Evolutionary conservation across 2,888 invertebrate species (phyloP), one percentile per base, ranked within the genome.

Genomic region (Troides oblongomaculatus): DNA sequence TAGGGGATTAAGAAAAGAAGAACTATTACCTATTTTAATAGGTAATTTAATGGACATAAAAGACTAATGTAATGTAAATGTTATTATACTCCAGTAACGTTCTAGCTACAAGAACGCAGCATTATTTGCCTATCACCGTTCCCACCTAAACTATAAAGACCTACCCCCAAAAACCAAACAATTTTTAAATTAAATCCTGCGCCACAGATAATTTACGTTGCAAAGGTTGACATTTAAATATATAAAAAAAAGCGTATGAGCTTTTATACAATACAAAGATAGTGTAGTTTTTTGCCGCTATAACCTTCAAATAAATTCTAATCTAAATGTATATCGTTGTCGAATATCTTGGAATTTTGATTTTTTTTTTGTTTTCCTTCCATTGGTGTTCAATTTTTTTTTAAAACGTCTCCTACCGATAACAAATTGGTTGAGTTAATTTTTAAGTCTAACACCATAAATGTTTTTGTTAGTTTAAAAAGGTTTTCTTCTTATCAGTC

Each of bases 361-460:
- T 68, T 63, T 63, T 30, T 50, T 63, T 63, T 46, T 39, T 18
- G 25, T 43, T 50, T 50, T 68, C 4, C 4, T 21, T 50, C 36
- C 2, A 36, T 17, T 46, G 21, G 30, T 8, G 23, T 62, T 25
- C 46, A 67, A 1, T 5, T 68, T 62, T 56, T 68, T 67, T 30
- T 50, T 36, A 12, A 56, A n/a, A 18, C 8, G 18, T 50, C 43
- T 59, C 36, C 12, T 46, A 63, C 50, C 63, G 62, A 30, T 62
- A 59, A 58, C 30, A 59, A 18, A 17, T 68, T 68, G 63, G n/a
- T 59, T 50, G 68, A 68, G 63, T 58, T 23, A 58, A 18, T 36
- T 39, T 62, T 68, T 30, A 39, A 12, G n/a, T 43, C 39, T 5
- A 50, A 17, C 17, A 17, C 50, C 50, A 18, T 50, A 17, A 50